These are phyloP conservation scores for Poicephalus gulielmi DNA, from an alignment of 2,113 vertebrate genomes.

Conservation along the genomic window DNA sequence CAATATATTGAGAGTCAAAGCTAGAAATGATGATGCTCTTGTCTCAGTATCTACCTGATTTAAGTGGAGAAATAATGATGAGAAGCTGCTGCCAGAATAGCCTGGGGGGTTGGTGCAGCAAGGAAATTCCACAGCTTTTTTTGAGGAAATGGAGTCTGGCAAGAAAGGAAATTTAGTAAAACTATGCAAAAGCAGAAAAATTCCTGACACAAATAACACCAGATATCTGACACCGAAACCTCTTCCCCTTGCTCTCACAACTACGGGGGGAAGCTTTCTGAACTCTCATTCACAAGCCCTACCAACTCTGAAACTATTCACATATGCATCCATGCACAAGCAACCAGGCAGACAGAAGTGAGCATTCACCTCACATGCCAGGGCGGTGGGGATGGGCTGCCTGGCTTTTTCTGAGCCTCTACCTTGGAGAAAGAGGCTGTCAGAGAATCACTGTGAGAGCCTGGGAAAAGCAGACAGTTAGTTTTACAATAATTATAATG, in stretches of 20 bases:
- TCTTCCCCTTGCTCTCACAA: background rate
- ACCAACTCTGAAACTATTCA: background rate
- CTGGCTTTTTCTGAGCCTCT: background rate
- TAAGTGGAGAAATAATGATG: constrained; percentile 68
- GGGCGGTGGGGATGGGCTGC: background rate
- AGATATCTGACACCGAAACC: background rate
- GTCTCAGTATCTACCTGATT: constrained; percentile 46
- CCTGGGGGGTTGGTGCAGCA: background rate
- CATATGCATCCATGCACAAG: rapidly evolving
- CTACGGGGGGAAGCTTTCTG: background rate
- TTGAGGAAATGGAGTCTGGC: constrained; percentile 31
- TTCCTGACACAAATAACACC: background rate
- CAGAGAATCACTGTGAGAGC: background rate
- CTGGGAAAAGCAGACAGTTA: background rate
- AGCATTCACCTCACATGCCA: background rate
- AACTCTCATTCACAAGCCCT: background rate
- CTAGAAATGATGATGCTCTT: background rate
- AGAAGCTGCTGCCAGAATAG: constrained; percentile 71
- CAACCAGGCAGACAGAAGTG: background rate
- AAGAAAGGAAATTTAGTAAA: constrained; percentile 11
- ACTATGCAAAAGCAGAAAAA: background rate
- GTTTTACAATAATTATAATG: background rate
- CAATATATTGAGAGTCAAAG: background rate
- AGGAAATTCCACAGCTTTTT: constrained; percentile 60
- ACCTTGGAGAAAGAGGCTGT: background rate